Conservation (phyloP, 2,888 invertebrate genomes). For the Falcaria lacertinaria region DNA sequence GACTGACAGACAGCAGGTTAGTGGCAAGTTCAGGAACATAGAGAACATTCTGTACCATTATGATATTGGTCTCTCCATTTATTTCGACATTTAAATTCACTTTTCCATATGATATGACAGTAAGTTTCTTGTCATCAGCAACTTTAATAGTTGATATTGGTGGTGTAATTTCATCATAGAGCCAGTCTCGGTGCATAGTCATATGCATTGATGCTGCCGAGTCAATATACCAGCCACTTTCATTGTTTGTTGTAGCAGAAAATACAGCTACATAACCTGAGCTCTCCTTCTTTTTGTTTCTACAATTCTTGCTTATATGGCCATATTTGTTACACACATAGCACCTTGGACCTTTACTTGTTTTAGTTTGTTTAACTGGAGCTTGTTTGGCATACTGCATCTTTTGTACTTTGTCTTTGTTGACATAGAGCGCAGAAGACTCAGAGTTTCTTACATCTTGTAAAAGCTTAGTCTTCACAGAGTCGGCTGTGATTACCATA, state of each 20-base stretch:
- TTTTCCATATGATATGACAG: too few species aligned
- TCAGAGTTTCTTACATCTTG: neutral
- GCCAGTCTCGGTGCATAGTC: conserved; percentile 7
- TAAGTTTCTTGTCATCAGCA: conserved; percentile 9
- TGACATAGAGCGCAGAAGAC: neutral
- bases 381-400: too few species aligned
- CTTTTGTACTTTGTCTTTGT: too few species aligned
- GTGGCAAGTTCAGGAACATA: conserved; percentile 10
- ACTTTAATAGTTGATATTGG: conserved; percentile 9
- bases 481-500: neutral
- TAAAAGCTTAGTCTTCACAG: neutral
- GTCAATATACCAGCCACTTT: neutral
- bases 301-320: neutral
- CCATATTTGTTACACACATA: neutral
- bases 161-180: conserved; percentile 10
- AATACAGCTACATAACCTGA: neutral
- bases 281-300: neutral
- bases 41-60: too few species aligned
- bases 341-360: neutral
- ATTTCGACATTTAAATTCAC: neutral
- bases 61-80: too few species aligned
- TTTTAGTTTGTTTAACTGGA: too few species aligned
- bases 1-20: conserved; percentile 14
- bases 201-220: conserved; percentile 13
- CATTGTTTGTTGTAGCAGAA: neutral